Base-by-base conservation (phyloP, 2,113 vertebrate genomes). In the Gopherus flavomarginatus region DNA sequence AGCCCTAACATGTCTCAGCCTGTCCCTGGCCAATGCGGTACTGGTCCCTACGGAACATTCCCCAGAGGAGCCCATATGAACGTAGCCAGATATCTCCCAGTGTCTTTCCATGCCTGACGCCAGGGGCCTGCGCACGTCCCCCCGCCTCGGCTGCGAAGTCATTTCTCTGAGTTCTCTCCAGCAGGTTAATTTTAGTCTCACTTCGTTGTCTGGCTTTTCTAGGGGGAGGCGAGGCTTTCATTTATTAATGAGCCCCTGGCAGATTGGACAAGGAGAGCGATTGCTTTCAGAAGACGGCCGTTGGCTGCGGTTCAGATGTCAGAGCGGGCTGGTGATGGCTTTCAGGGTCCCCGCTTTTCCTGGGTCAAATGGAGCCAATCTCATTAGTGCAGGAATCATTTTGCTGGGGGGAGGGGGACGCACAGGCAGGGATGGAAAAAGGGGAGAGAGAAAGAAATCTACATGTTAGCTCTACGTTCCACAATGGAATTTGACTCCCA, bases 351-450 rank as follows among this genome's bases (percentile, higher is more conserved):
- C 1, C 19, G 84, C 0, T 0, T 82, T 0, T 6, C 57, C 56
- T 12, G 77, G n/a, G 38, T 86, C 69, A 19, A 95, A 85, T 29
- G 49, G 85, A 62, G 42, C 89, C 0, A 9, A 12, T 87, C 56
- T 91, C 14, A 6, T 93, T 89, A 44, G 96, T 16, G 88, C 92
- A 89, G 90, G 90, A 96, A 53, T 88, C 89, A 95, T 95, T 96
- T 94, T 86, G 89, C 89, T 5, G 2, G 86, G 44, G 94, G 81
- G 72, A 69, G 88, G 2, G 5, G 21, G 53, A 54, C 0, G 24
- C 26, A 4, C 56, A 59, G 57, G 57, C 26, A 59, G 57, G 27
- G 86, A 52, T 42, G 22, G 19, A 12, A 31, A 5, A 21, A 31
- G 11, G 52, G 50, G 24, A 81, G 47, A 21, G 72, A 26, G 52